A percentile compares a stretch with the other conserved stretches of the same genome.
Conservation (phyloP, 2,888 invertebrate genomes). For the Hermodice carunculata region DNA sequence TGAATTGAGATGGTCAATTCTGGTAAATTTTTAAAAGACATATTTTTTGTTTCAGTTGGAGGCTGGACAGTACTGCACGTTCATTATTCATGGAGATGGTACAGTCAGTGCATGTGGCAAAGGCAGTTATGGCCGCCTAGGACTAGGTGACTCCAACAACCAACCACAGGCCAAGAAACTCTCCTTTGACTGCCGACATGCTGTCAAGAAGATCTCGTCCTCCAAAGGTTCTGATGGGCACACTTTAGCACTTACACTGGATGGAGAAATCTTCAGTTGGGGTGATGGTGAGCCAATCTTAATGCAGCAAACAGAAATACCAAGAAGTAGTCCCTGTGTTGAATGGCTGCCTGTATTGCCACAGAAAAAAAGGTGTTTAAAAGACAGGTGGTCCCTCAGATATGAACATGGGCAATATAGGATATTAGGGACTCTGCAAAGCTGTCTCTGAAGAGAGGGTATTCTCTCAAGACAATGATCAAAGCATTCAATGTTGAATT, state of each 20-base stretch:
- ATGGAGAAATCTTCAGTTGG: conserved; percentile 79
- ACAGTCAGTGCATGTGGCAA: conserved; percentile 74
- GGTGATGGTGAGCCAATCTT: conserved; percentile 76
- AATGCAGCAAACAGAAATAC: too few relatives aligned
- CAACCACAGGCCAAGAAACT: conserved; percentile 75
- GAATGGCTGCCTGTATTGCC: too few relatives aligned
- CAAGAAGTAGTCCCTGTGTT: too few relatives aligned
- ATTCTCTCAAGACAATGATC: too few relatives aligned
- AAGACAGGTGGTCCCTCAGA: too few relatives aligned
- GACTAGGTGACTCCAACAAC: conserved; percentile 76
- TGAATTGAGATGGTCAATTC: too few relatives aligned
- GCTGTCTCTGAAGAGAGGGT: too few relatives aligned
- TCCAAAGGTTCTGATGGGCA: conserved; percentile 78
- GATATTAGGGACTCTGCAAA: too few relatives aligned
- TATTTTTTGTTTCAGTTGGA: conserved; percentile 72
- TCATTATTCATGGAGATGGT: conserved; percentile 75
- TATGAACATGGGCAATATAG: too few relatives aligned
- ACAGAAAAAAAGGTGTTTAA: too few relatives aligned
- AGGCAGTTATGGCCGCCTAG: conserved; percentile 74
- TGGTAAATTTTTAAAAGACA: too few relatives aligned
- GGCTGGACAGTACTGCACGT: conserved; percentile 78
- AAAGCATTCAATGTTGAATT: too few relatives aligned
- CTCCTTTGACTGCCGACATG: conserved; percentile 71
- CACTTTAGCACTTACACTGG: conserved; percentile 76
- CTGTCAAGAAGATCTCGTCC: conserved; percentile 73